A percentile compares a stretch with the other conserved stretches of the same genome.
These are phyloP conservation scores for Euplagia quadripunctaria DNA, from an alignment of 2,888 invertebrate genomes.

Conservation along the genomic window DNA sequence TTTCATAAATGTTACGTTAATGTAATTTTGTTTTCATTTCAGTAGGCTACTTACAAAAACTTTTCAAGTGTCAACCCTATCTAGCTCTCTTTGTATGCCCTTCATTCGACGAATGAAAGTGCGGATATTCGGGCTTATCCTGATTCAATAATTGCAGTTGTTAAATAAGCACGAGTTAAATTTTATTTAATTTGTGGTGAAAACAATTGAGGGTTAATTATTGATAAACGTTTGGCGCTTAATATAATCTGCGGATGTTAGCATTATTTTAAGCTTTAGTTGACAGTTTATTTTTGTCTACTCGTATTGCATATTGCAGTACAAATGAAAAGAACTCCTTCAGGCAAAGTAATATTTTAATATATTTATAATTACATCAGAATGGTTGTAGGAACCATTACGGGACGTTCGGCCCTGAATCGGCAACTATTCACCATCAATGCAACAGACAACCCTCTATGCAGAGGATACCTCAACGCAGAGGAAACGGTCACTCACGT, in stretches of 20 bases:
- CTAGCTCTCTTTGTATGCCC: conserved; percentile 31
- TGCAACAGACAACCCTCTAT: too few relatives aligned
- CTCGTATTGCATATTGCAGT: neutral
- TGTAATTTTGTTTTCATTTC: neutral
- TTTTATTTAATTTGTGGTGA: conserved; percentile 14
- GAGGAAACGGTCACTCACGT: too few relatives aligned
- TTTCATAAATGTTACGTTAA: neutral
- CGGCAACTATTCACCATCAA: too few relatives aligned
- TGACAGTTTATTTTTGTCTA: neutral
- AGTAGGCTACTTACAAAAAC: neutral
- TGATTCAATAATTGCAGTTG: conserved; percentile 23
- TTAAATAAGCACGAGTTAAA: conserved; percentile 17
- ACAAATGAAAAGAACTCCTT: neutral
- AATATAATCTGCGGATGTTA: conserved; percentile 9
- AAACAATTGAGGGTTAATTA: conserved; percentile 9
- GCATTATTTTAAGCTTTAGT: neutral
- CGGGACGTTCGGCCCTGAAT: too few relatives aligned
- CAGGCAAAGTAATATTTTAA: neutral
- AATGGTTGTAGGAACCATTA: too few relatives aligned
- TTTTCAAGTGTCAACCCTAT: conserved; percentile 15
- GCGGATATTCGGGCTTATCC: conserved; percentile 34
- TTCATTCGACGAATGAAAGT: conserved; percentile 32
- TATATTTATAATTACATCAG: too few relatives aligned
- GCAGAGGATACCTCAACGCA: too few relatives aligned
- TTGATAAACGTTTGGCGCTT: conserved; percentile 1